Conservation (phyloP, 2,888 invertebrate genomes). For the Portevinia maculata region DNA sequence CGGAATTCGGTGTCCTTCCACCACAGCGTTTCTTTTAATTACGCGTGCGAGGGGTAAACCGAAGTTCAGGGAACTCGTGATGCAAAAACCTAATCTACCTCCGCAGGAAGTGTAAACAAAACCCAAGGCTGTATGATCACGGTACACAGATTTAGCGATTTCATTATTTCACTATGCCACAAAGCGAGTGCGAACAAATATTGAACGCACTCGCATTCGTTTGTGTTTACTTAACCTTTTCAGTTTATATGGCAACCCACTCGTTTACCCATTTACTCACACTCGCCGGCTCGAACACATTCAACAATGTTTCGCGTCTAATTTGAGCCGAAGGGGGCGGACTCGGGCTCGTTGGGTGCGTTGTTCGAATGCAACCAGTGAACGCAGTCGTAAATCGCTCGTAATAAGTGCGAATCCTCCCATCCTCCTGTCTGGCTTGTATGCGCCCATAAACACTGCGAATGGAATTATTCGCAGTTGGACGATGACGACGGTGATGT, state of each 20-base stretch:
- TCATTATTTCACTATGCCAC: slow-evolving; percentile 52
- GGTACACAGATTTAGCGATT: slow-evolving; percentile 61
- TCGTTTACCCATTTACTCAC: slow-evolving; percentile 4
- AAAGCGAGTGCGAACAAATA: slow-evolving; percentile 18
- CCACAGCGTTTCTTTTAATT: slow-evolving; percentile 54
- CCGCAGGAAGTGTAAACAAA: slow-evolving; percentile 70
- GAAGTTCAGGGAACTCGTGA: slow-evolving; percentile 35
- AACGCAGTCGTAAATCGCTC: slow-evolving; percentile 67
- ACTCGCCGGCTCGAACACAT: slow-evolving; percentile 32
- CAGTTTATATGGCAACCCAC: slow-evolving; percentile 51
- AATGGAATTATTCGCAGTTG: slow-evolving; percentile 42
- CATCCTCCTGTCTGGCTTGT: slow-evolving; percentile 34
- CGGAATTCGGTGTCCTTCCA: slow-evolving; percentile 23
- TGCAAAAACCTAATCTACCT: slow-evolving; percentile 67
- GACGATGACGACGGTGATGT: slow-evolving; percentile 4
- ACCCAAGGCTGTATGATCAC: slow-evolving; percentile 37
- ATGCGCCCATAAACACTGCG: slow-evolving; percentile 43
- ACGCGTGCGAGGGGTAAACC: slow-evolving; percentile 38
- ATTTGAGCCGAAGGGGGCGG: slow-evolving; percentile 70
- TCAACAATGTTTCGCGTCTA: slow-evolving; percentile 73
- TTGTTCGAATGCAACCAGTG: slow-evolving; percentile 65
- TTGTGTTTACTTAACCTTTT: slow-evolving; percentile 71
- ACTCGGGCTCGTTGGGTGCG: neutral
- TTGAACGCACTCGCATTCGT: slow-evolving; percentile 24
- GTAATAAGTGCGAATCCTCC: slow-evolving; percentile 73